These are phyloP conservation scores for Oophaga sylvatica DNA, from an alignment of 2,797 vertebrate genomes.

Conservation along the genomic window DNA sequence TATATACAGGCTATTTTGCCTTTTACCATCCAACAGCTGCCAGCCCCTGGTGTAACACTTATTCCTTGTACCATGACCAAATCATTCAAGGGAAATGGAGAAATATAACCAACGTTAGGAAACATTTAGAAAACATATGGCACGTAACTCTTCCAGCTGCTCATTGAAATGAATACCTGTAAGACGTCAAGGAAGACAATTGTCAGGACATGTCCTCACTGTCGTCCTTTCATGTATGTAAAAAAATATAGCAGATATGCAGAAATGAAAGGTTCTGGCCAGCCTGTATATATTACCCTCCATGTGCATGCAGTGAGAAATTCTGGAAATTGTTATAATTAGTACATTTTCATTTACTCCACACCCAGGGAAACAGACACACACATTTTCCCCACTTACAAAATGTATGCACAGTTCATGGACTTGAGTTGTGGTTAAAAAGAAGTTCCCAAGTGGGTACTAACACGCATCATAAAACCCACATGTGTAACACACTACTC, in stretches of 20 bases:
- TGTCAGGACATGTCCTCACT: not conserved
- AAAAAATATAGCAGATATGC: not conserved
- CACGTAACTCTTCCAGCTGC: not conserved
- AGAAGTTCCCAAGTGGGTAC: constrained; percentile 44
- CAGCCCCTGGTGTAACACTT: not conserved
- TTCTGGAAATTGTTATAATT: not conserved
- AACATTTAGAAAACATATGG: constrained; percentile 10
- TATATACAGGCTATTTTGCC: not conserved
- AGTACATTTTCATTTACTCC: not conserved
- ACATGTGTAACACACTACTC: constrained; percentile 46
- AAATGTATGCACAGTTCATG: constrained; percentile 29
- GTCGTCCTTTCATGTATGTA: not conserved
- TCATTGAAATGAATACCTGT: not conserved
- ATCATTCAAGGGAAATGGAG: not conserved
- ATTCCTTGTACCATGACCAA: not conserved
- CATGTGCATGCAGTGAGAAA: not conserved
- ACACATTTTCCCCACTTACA: constrained; percentile 35
- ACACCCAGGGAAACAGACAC: constrained; percentile 5
- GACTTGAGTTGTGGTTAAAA: constrained; percentile 35
- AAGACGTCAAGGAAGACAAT: not conserved
- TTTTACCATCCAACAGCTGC: not conserved
- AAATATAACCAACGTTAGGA: constrained; percentile 12
- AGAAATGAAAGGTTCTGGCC: not conserved
- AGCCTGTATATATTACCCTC: not conserved
- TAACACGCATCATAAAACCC: constrained; percentile 57